Evolutionary conservation across 2,113 vertebrate species (phyloP).

Genomic region (Entelurus aequoreus): DNA sequence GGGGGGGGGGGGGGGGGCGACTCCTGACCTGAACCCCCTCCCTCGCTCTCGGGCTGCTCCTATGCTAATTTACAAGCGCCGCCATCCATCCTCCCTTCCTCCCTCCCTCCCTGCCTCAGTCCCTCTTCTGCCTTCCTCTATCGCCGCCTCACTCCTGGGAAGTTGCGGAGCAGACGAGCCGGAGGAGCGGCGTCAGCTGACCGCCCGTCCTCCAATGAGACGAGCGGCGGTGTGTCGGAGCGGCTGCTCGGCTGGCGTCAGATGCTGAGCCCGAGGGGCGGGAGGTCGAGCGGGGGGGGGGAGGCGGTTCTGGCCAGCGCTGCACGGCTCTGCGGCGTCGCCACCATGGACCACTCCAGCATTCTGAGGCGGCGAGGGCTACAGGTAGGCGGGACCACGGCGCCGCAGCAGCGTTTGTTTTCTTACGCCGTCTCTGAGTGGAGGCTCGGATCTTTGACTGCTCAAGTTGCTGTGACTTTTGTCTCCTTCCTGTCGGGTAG

Average conservation of each 20-base stretch:
- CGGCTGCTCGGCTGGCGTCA: background rate
- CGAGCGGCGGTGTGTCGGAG: too few relatives aligned
- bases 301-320: conserved; percentile 61
- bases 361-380: conserved; percentile 89
- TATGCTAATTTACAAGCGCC: conserved; percentile 44
- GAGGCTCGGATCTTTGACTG: background rate
- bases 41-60: conserved; percentile 5
- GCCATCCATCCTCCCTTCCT: background rate
- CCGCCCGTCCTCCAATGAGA: too few relatives aligned
- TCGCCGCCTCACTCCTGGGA: background rate
- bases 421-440: background rate
- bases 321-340: conserved; percentile 75
- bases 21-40: conserved; percentile 14
- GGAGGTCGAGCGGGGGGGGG: conserved; percentile 34
- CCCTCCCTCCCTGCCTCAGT: background rate
- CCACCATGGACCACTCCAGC: conserved; percentile 88
- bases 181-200: background rate
- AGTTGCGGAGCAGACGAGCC: background rate
- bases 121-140: conserved; percentile 6
- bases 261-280: background rate
- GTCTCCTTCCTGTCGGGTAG: too few relatives aligned
- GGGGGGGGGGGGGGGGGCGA: conserved; percentile 3
- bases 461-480: conserved; percentile 5
- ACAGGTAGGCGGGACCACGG: conserved; percentile 77
- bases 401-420: too few relatives aligned